phyloP scores from a whole-genome alignment of 2,888 invertebrate genomes.

The Psylliodes chrysocephalus region DNA sequence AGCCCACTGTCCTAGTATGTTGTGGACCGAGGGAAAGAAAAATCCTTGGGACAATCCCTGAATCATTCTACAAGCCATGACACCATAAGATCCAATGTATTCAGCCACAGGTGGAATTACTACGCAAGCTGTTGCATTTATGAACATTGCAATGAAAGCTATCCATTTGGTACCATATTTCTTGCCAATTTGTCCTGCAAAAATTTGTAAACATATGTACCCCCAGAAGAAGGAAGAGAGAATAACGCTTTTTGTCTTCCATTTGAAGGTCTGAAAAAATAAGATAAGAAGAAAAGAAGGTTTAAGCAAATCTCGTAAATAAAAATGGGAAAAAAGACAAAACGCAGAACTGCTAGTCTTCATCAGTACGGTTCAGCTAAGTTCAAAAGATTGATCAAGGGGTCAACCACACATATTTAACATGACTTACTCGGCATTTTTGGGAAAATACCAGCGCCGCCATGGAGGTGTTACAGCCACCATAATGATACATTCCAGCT shows the following conservation, averaged over 20 bases:
- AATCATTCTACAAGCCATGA: conserved; percentile 73
- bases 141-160: conserved; percentile 67
- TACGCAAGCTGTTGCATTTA: conserved; percentile 74
- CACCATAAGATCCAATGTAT: conserved; percentile 69
- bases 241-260: conserved; percentile 65
- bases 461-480: too few relatives aligned
- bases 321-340: too few relatives aligned
- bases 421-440: too few relatives aligned
- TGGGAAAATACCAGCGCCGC: too few relatives aligned
- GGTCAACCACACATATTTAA: too few relatives aligned
- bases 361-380: not conserved
- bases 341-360: too few relatives aligned
- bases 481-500: too few relatives aligned
- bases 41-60: conserved; percentile 81
- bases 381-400: too few relatives aligned
- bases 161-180: conserved; percentile 79
- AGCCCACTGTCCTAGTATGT: conserved; percentile 79
- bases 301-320: not conserved
- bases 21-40: conserved; percentile 77
- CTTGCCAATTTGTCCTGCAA: conserved; percentile 77
- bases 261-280: conserved; percentile 58
- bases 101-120: conserved; percentile 74
- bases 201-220: conserved; percentile 78
- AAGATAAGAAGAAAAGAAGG: conserved; percentile 27
- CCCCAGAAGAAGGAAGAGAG: conserved; percentile 86